Base-by-base conservation (phyloP, 2,888 invertebrate species). In the Drosophila meridiana region DNA sequence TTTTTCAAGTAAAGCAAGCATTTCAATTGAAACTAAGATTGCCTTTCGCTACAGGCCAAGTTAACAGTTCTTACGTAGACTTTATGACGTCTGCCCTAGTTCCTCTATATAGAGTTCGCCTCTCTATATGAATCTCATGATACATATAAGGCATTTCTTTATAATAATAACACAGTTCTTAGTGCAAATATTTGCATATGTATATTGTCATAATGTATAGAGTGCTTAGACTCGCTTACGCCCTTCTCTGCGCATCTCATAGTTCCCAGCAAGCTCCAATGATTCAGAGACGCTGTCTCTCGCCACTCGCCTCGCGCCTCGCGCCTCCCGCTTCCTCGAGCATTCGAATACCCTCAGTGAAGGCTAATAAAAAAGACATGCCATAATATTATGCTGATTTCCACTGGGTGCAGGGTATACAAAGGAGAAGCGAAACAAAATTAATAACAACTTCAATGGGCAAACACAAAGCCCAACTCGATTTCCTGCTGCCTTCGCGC, bases 381-480 rank as follows among this genome's bases (percentile, higher is more conserved):
- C 7, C 30, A 56, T 32, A 42, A 32, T 30, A 30, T 43, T 32
- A 43, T 20, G 47, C 59, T 59, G 36, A 48, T 47, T 59, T 59
- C 47, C 59, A 57, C 42, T 43, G 57, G 57, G 42, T 34, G 14
- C 57, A 43, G 43, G 57, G 32, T 34, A 32, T 57, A 26, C 34
- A 36, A 34, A 20, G 32, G 6, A 11, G 52, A 20, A 13, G 34
- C 52, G 2, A 20, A 52, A 13, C 20, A 26, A 52, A 52, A 52
- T 52, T 36, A 52, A 36, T 52, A 52, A 52, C 34, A 20, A 52
- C 52, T 52, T 52, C 34, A 52, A 36, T 52, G 52, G 34, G 52
- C 52, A 52, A 52, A 36, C 36, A 52, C 36, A 52, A 52, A 36
- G 36, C 52, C 13, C 52, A 36, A 36, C 34, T 36, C 52, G 50